Percentiles rank a stretch among this genome's conserved stretches.
Conservation (phyloP, 1,140 invertebrate genomes). For the Hylaeus anthracinus region DNA sequence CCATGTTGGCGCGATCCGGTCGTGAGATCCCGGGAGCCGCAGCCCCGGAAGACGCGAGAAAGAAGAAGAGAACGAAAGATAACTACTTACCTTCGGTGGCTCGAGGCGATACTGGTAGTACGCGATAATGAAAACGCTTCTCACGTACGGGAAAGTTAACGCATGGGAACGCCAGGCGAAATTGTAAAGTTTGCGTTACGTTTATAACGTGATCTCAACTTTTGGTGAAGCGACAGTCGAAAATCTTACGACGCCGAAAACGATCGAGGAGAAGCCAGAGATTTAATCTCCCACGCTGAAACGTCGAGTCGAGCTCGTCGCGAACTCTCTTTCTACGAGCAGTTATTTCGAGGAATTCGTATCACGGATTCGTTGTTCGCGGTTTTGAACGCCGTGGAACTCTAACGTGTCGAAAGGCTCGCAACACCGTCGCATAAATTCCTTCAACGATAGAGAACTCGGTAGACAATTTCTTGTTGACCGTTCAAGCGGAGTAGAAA, state of each 20-base stretch:
- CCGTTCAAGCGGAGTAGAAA: not conserved
- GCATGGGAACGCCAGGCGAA: not conserved
- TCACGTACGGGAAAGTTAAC: not conserved
- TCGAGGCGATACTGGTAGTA: not conserved
- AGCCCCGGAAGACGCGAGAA: not conserved
- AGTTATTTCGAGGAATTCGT: no score
- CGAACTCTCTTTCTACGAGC: no score
- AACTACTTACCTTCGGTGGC: conserved; percentile 34
- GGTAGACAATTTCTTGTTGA: not conserved
- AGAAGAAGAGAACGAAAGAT: conserved; percentile 43
- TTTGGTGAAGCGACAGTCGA: not conserved
- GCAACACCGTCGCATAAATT: no score
- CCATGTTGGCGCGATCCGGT: conserved; percentile 16
- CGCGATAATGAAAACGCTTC: conserved; percentile 36
- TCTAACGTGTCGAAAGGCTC: no score
- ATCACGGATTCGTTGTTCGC: no score
- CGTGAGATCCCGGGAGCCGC: not conserved
- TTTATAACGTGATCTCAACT: not conserved
- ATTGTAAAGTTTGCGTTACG: not conserved
- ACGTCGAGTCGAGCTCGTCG: no score
- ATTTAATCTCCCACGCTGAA: no score
- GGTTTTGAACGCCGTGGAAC: no score
- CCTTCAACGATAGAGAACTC: no score
- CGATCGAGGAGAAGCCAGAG: no score
- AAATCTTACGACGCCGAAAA: no score